phyloP scores from a whole-genome alignment of 2,888 invertebrate genomes.

The Diarsia dahlii region DNA sequence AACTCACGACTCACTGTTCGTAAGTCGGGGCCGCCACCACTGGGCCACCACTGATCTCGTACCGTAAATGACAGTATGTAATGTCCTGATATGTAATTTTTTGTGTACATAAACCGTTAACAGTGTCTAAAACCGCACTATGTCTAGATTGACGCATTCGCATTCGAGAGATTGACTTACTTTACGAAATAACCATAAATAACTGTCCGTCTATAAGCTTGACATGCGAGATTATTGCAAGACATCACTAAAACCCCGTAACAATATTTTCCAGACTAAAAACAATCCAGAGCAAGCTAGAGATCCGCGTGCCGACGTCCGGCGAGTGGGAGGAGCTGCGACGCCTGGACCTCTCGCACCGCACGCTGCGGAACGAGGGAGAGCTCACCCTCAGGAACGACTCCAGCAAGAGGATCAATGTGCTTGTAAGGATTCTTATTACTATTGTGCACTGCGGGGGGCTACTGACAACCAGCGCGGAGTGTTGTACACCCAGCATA shows the following conservation, averaged over 20 bases:
- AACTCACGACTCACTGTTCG: no score
- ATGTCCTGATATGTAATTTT: no score
- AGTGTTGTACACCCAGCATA: no score
- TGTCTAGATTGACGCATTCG: no score
- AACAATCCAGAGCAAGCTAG: conserved; percentile 84
- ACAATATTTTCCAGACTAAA: conserved; percentile 73
- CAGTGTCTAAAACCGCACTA: no score
- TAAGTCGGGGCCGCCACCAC: no score
- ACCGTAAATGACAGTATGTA: no score
- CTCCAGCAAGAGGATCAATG: conserved; percentile 81
- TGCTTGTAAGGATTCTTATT: conserved; percentile 81
- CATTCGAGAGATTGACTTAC: neutral
- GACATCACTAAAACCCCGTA: neutral
- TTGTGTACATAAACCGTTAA: no score
- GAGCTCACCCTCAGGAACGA: conserved; percentile 82
- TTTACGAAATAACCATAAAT: neutral
- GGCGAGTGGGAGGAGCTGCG: conserved; percentile 83
- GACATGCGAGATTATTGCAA: neutral
- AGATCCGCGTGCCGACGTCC: conserved; percentile 75
- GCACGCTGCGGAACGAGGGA: conserved; percentile 80
- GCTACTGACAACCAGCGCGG: no score
- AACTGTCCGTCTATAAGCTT: neutral
- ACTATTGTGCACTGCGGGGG: no score
- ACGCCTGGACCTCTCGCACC: conserved; percentile 79
- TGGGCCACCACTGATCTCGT: no score